These are phyloP conservation scores for Dendrocopos noguchii DNA, from an alignment of 2,113 vertebrate species.

Conservation along the genomic window DNA sequence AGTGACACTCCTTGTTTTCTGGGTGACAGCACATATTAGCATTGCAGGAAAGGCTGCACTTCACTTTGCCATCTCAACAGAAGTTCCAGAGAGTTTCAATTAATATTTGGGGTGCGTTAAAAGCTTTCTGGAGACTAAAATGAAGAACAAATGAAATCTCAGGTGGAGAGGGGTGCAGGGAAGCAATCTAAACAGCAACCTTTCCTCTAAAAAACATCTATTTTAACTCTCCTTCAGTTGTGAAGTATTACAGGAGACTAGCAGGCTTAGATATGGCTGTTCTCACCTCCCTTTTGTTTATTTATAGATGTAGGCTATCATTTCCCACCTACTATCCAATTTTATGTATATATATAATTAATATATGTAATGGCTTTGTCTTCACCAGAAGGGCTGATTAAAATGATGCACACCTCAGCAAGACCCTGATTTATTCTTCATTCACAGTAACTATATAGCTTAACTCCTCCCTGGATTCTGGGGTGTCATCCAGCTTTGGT, in stretches of 20 bases:
- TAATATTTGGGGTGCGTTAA: background rate
- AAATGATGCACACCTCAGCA: background rate
- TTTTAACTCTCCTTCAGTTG: background rate
- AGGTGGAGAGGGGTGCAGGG: fast-evolving
- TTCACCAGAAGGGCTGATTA: conserved; percentile 21
- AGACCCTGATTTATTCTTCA: background rate
- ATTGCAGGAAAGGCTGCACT: background rate
- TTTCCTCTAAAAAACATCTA: background rate
- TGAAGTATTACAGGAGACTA: conserved; percentile 12
- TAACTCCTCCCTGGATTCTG: conserved; percentile 5
- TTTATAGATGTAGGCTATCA: conserved; percentile 38
- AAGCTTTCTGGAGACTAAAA: background rate
- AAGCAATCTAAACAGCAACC: background rate
- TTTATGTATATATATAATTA: background rate
- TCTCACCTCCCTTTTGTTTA: conserved; percentile 37
- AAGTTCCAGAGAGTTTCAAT: background rate
- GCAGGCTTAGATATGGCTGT: conserved; percentile 1
- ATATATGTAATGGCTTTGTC: background rate
- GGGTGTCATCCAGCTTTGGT: background rate
- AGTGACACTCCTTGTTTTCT: conserved; percentile 67
- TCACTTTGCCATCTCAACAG: background rate
- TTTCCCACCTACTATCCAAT: conserved; percentile 41
- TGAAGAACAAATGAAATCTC: background rate
- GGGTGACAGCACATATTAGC: conserved; percentile 34
- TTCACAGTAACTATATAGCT: background rate